Percentiles rank a stretch among this genome's conserved stretches.
Evolutionary conservation across 1,140 invertebrate species (phyloP).

Genomic region (Tachypleus tridentatus): DNA sequence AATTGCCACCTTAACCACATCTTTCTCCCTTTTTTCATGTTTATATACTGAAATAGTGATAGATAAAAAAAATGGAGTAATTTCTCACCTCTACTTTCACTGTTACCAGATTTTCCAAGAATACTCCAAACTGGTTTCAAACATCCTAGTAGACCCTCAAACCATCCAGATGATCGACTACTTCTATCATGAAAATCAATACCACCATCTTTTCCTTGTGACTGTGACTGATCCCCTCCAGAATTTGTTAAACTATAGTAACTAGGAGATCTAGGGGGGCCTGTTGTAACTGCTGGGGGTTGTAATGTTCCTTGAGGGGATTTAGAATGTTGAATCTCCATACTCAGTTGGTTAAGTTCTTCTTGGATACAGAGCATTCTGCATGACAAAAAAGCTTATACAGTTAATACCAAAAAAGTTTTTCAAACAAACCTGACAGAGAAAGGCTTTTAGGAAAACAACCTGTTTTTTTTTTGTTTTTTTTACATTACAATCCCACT

Average conservation of each 20-base stretch:
- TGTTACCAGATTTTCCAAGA: constrained; percentile 54
- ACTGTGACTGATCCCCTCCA: background rate
- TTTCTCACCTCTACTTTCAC: constrained; percentile 8
- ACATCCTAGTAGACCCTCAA: constrained; percentile 71
- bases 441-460: no score
- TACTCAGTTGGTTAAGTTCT: constrained; percentile 44
- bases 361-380: constrained; percentile 55
- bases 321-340: constrained; percentile 19
- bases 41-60: no score
- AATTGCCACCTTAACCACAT: no score
- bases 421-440: no score
- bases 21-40: no score
- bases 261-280: background rate
- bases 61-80: no score
- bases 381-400: constrained; percentile 22
- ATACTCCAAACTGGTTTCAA: constrained; percentile 71
- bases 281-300: background rate
- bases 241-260: background rate
- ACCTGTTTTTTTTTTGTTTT: no score
- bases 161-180: constrained; percentile 42
- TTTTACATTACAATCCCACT: no score
- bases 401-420: no score
- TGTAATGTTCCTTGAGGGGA: background rate
- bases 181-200: background rate
- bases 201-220: background rate